These are phyloP conservation scores for Octodon degus DNA, from an alignment of 2,113 vertebrate genomes.

Conservation along the genomic window DNA sequence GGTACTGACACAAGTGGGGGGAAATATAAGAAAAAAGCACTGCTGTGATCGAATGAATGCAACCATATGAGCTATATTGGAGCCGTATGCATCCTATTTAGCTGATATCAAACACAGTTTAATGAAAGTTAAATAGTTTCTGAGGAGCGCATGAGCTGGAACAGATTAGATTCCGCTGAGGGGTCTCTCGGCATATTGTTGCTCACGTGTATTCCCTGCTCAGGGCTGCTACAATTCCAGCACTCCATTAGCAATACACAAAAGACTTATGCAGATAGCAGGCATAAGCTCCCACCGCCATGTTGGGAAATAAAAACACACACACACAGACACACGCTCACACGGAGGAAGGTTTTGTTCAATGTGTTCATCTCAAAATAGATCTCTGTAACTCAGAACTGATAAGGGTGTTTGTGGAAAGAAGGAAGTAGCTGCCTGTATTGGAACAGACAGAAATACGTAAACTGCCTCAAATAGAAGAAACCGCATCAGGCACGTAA, in stretches of 20 bases:
- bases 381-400: constrained; percentile 93
- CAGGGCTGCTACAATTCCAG: constrained; percentile 91
- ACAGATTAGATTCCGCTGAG: constrained; percentile 95
- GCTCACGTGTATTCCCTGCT: constrained; percentile 92
- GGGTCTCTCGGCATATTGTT: constrained; percentile 94
- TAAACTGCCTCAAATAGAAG: constrained; percentile 86
- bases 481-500: constrained; percentile 79
- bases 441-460: constrained; percentile 86
- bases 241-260: constrained; percentile 94
- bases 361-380: constrained; percentile 91
- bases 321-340: constrained; percentile 42
- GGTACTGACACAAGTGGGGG: constrained; percentile 90
- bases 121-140: constrained; percentile 97
- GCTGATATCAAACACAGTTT: constrained; percentile 96
- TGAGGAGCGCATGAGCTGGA: constrained; percentile 94
- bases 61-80: constrained; percentile 93
- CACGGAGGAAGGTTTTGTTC: constrained; percentile 88
- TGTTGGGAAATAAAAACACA: constrained; percentile 89
- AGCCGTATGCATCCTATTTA: constrained; percentile 93
- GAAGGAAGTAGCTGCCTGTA: constrained; percentile 86
- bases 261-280: constrained; percentile 93
- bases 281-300: constrained; percentile 89
- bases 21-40: constrained; percentile 88
- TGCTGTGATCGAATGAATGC: constrained; percentile 92
- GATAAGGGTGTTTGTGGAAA: constrained; percentile 92